A percentile compares a stretch with the other conserved stretches of the same genome.
phyloP scores from a whole-genome alignment of 64 coral and sea anemone genomes.

The Anthopleura sola region DNA sequence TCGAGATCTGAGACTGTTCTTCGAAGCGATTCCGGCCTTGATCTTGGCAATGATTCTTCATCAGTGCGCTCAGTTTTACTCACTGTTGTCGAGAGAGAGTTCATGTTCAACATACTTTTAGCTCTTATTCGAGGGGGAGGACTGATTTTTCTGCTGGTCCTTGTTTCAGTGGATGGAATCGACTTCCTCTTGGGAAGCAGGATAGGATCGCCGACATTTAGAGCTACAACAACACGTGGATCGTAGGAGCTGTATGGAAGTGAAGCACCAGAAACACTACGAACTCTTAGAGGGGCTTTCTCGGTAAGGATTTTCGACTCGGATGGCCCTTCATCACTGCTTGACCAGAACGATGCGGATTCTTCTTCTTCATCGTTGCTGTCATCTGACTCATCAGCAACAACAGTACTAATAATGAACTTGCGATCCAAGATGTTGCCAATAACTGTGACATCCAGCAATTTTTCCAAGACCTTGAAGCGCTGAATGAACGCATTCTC shows the following conservation, averaged over 20 bases:
- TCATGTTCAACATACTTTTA: conserved; percentile 5
- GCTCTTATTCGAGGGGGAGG: background rate
- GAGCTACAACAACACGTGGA: conserved; percentile 68
- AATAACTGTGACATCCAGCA: background rate
- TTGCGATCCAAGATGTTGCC: background rate
- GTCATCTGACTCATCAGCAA: background rate
- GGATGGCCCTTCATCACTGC: background rate
- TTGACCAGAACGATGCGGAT: background rate
- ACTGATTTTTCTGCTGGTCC: background rate
- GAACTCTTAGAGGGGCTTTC: conserved; percentile 38
- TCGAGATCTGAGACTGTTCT: background rate
- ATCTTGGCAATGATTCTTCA: background rate
- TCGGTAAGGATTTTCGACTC: conserved; percentile 30
- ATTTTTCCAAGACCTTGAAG: conserved; percentile 5
- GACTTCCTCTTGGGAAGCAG: conserved; percentile 45
- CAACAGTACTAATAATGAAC: background rate
- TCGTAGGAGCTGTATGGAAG: conserved; percentile 85
- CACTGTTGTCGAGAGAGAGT: background rate
- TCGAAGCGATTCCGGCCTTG: background rate
- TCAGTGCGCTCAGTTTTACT: background rate
- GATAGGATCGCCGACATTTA: conserved; percentile 37
- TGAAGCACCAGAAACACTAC: conserved; percentile 65
- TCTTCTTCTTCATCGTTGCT: background rate
- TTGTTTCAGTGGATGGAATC: background rate
- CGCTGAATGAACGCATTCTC: conserved; percentile 31